Evolutionary conservation across 92 coral and sea anemone species (phyloP).

Genomic region (Zoanthus solanderi): DNA sequence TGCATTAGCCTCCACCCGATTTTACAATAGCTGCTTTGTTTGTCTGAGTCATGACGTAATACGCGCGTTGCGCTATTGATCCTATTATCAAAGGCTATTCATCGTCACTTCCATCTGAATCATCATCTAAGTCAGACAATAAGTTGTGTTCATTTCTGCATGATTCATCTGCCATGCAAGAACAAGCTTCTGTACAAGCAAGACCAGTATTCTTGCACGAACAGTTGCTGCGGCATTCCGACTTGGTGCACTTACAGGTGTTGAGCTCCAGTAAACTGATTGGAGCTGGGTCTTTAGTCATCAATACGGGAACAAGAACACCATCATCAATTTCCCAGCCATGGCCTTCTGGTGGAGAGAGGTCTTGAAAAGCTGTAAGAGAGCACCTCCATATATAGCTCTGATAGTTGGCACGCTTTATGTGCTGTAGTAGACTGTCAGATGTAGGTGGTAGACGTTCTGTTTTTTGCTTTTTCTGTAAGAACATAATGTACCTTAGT

Average conservation of each 20-base stretch:
- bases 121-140: not conserved
- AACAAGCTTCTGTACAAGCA: not conserved
- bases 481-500: slow-evolving; percentile 65
- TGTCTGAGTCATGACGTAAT: too few relatives aligned
- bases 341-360: slow-evolving; percentile 57
- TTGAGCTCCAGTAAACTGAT: slow-evolving; percentile 61
- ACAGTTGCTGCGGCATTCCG: not conserved
- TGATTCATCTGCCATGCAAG: not conserved
- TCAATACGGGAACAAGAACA: slow-evolving; percentile 43
- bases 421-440: slow-evolving; percentile 62
- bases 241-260: slow-evolving; percentile 55
- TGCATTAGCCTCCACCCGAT: too few relatives aligned
- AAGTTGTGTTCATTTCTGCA: not conserved
- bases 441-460: slow-evolving; percentile 69
- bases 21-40: too few relatives aligned
- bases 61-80: too few relatives aligned
- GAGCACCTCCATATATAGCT: slow-evolving; percentile 59
- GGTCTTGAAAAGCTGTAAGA: slow-evolving; percentile 37
- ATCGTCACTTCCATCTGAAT: not conserved
- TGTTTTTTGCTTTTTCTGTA: slow-evolving; percentile 63
- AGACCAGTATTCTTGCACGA: slow-evolving; percentile 8
- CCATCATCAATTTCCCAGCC: slow-evolving; percentile 58
- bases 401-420: slow-evolving; percentile 68
- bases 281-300: slow-evolving; percentile 78
- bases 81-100: not conserved